Evolutionary conservation across 2,888 invertebrate genomes (phyloP).

Genomic region (Scaeva pyrastri): DNA sequence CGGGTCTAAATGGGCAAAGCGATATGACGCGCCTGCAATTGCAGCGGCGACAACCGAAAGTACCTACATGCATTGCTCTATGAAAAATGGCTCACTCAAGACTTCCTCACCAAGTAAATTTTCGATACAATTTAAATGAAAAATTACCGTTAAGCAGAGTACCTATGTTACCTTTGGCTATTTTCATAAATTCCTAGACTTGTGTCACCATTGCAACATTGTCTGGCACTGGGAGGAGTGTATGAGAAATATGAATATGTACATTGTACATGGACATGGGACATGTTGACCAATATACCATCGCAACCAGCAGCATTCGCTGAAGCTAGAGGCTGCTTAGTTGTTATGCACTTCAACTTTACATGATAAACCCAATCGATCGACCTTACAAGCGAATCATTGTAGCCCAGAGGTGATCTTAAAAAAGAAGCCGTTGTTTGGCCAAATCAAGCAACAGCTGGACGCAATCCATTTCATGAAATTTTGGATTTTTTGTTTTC

Average conservation of each 20-base stretch:
- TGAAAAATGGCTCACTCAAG: not conserved
- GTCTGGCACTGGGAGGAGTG: constrained; percentile 9
- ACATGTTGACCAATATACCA: constrained; percentile 8
- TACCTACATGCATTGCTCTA: not conserved
- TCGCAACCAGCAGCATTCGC: not conserved
- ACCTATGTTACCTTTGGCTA: too few relatives aligned
- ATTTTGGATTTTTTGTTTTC: constrained; percentile 24
- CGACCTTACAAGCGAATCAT: constrained; percentile 15
- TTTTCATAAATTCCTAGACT: constrained; percentile 1
- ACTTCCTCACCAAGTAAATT: not conserved
- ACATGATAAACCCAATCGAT: not conserved
- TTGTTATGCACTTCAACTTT: constrained; percentile 2
- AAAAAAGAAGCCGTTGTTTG: constrained; percentile 1
- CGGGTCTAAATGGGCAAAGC: not conserved
- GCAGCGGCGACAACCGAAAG: too few relatives aligned
- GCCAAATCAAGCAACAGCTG: constrained; percentile 44
- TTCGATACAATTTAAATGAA: constrained; percentile 15
- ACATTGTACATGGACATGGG: too few relatives aligned
- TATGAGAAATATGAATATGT: not conserved
- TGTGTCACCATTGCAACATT: constrained; percentile 22
- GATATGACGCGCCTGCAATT: not conserved
- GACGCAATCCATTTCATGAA: constrained; percentile 51
- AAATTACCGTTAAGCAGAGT: constrained; percentile 5
- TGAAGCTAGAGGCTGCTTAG: constrained; percentile 7
- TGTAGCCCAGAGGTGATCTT: constrained; percentile 11